These are phyloP conservation scores for Coptodon rendalli DNA, from an alignment of 2,113 vertebrate species.

Conservation along the genomic window DNA sequence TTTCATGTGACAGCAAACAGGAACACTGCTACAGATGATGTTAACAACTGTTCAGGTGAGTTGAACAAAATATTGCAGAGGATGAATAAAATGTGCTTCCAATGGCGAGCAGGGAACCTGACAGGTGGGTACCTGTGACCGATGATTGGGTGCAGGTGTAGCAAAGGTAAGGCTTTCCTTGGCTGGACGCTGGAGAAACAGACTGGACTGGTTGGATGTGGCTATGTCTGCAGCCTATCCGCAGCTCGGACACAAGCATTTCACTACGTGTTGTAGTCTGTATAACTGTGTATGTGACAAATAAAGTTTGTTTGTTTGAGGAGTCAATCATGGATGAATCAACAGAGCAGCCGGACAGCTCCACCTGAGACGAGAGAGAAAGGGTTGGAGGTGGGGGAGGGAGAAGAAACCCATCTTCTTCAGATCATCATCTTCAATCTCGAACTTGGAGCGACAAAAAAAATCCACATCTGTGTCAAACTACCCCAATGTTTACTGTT, in stretches of 20 bases:
- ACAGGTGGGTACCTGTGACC: not conserved
- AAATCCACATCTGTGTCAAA: not conserved
- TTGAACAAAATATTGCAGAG: not conserved
- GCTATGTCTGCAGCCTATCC: not conserved
- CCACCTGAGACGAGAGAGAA: not conserved
- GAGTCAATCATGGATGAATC: not conserved
- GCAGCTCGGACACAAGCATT: not conserved
- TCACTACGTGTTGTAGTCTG: rapidly evolving
- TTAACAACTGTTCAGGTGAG: not conserved
- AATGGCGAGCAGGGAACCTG: not conserved
- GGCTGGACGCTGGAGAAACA: not conserved
- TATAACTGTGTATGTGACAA: not conserved
- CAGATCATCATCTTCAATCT: not conserved
- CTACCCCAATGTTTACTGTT: not conserved
- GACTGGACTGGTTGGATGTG: not conserved
- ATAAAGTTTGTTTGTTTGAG: not conserved
- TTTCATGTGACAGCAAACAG: not conserved
- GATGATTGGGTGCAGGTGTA: not conserved
- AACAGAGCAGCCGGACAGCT: not conserved
- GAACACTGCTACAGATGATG: not conserved
- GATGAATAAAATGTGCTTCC: not conserved
- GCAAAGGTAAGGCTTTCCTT: not conserved
- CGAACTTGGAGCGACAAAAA: rapidly evolving
- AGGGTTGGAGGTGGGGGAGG: not conserved
- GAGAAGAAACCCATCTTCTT: not conserved